Base-by-base conservation (phyloP, 64 coral and sea anemone species). In the Hydrozoanthus tunicans region DNA sequence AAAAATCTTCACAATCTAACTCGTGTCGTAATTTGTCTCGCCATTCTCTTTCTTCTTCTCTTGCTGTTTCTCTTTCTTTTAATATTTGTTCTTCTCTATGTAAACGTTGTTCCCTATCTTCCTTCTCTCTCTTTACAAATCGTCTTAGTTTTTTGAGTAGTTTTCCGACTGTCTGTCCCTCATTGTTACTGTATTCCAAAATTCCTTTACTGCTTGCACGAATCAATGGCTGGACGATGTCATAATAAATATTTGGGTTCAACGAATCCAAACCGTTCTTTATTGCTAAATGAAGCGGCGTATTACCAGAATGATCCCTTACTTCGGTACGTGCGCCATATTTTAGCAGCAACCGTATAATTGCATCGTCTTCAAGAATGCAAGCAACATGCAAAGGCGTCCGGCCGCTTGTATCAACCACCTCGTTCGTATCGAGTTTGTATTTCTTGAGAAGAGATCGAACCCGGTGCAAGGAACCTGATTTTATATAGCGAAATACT, bases 201-300 rank as follows among this genome's bases (percentile, higher is more conserved):
- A 96, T 83, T 17, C 89, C 62, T 0, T 60, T 78, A 56, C 68
- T 77, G 53, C 71, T 79, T 11, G 62, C 56, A 56, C 79, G 84
- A 53, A 93, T 63, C 82, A 99, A 94, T n/a, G 97, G 97, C 65
- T 32, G 12, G 57, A 99, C 89, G 17, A 99, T 70, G 4, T 95
- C 90, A 26, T 89, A 51, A 62, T 89, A 95, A 11, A 93, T 59
- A 6, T 66, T 77, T 10, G 73, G 70, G 10, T 82, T 77, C 56
- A 89, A 25, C 14, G 79, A 61, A 60, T 95, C 91, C 73, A 96
- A 62, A 12, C 89, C 94, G 54, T 77, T 92, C 43, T 92, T 90
- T 15, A 99, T 92, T 66, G 97, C 97, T 56, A 94, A 56, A 84
- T 99, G 94, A 64, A 99, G 62, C 57, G 97, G 90, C 13, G 94